These are phyloP conservation scores for Pantherophis vulpinus DNA, from an alignment of 2,797 vertebrate genomes.

Conservation along the genomic window DNA sequence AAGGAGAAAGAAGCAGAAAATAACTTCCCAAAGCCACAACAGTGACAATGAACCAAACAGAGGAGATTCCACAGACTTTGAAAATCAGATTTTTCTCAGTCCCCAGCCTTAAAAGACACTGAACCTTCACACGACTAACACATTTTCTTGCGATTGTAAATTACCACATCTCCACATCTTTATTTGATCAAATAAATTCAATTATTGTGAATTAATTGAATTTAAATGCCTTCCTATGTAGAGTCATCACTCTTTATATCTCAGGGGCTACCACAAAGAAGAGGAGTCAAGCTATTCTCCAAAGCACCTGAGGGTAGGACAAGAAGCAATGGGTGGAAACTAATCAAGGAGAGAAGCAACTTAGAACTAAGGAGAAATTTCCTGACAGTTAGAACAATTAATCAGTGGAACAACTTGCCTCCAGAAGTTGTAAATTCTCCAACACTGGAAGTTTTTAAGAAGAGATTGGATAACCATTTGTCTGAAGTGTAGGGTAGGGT, in stretches of 20 bases:
- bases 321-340: too few species aligned
- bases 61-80: background rate
- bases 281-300: too few species aligned
- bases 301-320: too few species aligned
- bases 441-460: too few species aligned
- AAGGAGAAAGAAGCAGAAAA: background rate
- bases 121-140: background rate
- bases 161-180: background rate
- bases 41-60: background rate
- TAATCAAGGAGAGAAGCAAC: too few species aligned
- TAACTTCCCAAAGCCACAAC: background rate
- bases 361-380: too few species aligned
- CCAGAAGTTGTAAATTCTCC: too few species aligned
- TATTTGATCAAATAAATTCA: background rate
- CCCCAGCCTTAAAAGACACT: background rate
- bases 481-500: too few species aligned
- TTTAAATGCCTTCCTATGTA: background rate
- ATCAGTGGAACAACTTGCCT: too few species aligned
- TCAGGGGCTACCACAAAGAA: too few species aligned
- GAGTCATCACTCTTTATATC: background rate
- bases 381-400: too few species aligned
- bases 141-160: background rate
- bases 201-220: background rate
- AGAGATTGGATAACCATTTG: too few species aligned
- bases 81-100: background rate